phyloP scores from a whole-genome alignment of 2,113 vertebrate genomes.

The Seriola rivoliana region DNA sequence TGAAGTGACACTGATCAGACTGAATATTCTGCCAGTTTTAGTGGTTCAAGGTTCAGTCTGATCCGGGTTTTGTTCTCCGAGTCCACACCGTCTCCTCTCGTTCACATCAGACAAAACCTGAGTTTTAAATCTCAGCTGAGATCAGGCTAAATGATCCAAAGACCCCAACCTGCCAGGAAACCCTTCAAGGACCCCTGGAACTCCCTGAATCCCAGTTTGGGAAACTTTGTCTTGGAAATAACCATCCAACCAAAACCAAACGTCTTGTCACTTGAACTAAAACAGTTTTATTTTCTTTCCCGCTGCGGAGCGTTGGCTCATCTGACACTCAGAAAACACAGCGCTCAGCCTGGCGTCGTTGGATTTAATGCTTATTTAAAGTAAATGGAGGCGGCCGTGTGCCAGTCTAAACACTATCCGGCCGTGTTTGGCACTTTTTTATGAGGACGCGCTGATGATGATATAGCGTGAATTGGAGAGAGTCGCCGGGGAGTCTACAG shows the following conservation, averaged over 20 bases:
- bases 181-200: background rate
- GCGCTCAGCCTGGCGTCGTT: slow-evolving; percentile 65
- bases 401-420: slow-evolving; percentile 78
- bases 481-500: slow-evolving; percentile 59
- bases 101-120: too few species aligned
- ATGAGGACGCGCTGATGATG: slow-evolving; percentile 61
- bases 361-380: slow-evolving; percentile 83
- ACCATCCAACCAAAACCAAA: background rate
- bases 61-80: too few species aligned
- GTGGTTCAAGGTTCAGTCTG: too few species aligned
- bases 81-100: too few species aligned
- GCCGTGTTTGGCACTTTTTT: slow-evolving; percentile 71
- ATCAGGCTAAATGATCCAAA: background rate
- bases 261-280: background rate
- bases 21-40: too few species aligned
- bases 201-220: background rate
- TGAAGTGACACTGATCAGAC: too few species aligned
- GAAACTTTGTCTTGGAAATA: background rate
- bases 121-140: background rate
- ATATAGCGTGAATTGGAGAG: slow-evolving; percentile 50
- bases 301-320: background rate
- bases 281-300: slow-evolving; percentile 39
- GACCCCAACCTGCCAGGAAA: background rate
- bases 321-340: slow-evolving; percentile 15
- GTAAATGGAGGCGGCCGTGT: slow-evolving; percentile 53